A percentile compares a stretch with the other conserved stretches of the same genome.
These are phyloP conservation scores for Maconellicoccus hirsutus DNA, from an alignment of 1,140 invertebrate species.

Conservation along the genomic window DNA sequence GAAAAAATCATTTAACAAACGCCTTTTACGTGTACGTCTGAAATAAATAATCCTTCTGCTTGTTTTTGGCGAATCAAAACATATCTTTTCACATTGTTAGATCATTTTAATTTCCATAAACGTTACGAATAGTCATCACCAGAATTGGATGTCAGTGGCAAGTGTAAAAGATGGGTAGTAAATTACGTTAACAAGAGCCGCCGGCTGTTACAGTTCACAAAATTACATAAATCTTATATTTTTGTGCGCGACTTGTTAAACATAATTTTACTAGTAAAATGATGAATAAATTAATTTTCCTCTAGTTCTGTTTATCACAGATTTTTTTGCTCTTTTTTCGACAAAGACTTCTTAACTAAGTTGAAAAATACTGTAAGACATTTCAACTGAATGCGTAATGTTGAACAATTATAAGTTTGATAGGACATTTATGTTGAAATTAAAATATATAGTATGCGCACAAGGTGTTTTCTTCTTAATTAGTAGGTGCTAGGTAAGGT, in stretches of 20 bases:
- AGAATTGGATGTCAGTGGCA: neutral
- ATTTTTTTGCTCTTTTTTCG: neutral
- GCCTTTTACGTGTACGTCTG: neutral
- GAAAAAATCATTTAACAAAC: neutral
- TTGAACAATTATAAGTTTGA: neutral
- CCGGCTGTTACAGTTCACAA: neutral
- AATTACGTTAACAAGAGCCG: neutral
- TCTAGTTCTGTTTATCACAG: neutral
- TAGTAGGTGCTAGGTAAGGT: too few relatives aligned
- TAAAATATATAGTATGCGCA: neutral
- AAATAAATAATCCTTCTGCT: neutral
- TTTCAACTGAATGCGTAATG: neutral
- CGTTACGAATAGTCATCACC: neutral
- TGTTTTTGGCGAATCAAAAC: neutral
- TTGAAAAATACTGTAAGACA: neutral
- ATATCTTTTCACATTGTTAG: neutral
- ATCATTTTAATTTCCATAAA: neutral
- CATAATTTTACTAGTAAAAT: neutral
- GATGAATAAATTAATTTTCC: neutral
- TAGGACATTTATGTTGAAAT: neutral
- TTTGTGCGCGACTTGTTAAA: neutral
- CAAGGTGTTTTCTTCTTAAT: neutral
- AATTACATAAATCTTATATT: slow-evolving; percentile 1
- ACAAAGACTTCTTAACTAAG: neutral
- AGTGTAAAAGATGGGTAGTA: slow-evolving; percentile 3